Percentiles rank a stretch among this genome's conserved stretches.
Conservation (phyloP, 2,113 vertebrate genomes). For the Urocitellus parryii region DNA sequence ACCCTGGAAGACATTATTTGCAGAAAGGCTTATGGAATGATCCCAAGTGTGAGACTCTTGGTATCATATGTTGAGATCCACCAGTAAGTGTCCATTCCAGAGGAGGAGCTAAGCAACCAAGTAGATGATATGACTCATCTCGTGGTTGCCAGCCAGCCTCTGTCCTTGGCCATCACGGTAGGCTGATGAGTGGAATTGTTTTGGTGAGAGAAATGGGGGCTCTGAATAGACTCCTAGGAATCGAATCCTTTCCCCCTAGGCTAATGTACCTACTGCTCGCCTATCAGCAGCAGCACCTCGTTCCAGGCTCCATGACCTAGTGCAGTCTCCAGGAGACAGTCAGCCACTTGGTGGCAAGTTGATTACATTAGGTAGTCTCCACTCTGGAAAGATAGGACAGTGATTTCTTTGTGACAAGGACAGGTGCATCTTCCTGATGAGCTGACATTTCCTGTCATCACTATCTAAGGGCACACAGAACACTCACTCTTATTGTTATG, state of each 20-base stretch:
- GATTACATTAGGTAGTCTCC: neutral
- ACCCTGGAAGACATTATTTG: neutral
- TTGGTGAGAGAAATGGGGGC: neutral
- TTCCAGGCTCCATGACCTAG: rapidly evolving
- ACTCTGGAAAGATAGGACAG: neutral
- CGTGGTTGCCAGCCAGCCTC: neutral
- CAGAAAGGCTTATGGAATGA: neutral
- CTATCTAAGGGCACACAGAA: neutral
- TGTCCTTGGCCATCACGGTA: neutral
- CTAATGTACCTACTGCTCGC: neutral
- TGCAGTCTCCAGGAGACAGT: neutral
- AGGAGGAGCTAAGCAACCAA: neutral
- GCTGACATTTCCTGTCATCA: neutral
- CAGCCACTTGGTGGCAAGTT: neutral
- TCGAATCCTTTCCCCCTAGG: neutral
- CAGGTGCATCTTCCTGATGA: neutral
- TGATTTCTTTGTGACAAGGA: neutral
- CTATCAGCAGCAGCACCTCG: neutral
- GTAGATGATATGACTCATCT: neutral
- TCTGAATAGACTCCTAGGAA: neutral
- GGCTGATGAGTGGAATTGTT: neutral
- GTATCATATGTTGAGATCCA: neutral
- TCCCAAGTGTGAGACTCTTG: neutral
- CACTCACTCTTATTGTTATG: neutral
- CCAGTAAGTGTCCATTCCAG: neutral